These are phyloP conservation scores for Notothenia coriiceps DNA, from an alignment of 2,113 vertebrate genomes.

Conservation along the genomic window DNA sequence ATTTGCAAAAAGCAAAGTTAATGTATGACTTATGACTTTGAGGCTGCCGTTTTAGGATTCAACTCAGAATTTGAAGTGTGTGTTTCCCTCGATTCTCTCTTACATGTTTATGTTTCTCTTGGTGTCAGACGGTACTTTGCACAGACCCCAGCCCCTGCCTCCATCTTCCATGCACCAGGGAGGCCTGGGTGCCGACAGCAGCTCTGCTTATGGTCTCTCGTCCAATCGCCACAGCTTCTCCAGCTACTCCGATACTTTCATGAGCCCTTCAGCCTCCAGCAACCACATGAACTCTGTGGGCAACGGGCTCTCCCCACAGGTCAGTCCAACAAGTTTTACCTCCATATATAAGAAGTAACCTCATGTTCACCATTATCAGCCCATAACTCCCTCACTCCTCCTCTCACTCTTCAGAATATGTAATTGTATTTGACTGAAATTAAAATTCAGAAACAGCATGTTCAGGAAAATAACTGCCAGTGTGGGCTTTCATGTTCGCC, in stretches of 20 bases:
- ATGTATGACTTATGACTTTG: conserved; percentile 5
- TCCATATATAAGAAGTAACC: not conserved
- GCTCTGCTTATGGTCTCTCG: conserved; percentile 92
- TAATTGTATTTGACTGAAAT: conserved; percentile 77
- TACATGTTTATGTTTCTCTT: conserved; percentile 15
- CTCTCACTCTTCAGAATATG: conserved; percentile 47
- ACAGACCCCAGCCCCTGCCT: conserved; percentile 96
- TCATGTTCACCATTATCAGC: conserved; percentile 13
- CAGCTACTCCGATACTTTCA: conserved; percentile 98
- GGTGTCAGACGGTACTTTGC: conserved; percentile 91
- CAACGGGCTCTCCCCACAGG: conserved; percentile 98
- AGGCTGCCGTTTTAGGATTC: not conserved
- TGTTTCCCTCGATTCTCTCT: not conserved
- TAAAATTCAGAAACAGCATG: conserved; percentile 75
- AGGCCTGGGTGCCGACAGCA: conserved; percentile 88
- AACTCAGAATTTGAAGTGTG: not conserved
- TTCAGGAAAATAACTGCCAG: conserved; percentile 76
- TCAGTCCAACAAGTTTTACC: conserved; percentile 70
- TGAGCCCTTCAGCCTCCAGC: conserved; percentile 92
- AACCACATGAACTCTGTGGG: conserved; percentile 99
- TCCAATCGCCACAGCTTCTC: conserved; percentile 95
- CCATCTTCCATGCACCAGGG: conserved; percentile 99
- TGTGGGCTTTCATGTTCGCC: conserved; percentile 76
- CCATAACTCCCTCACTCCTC: conserved; percentile 16
- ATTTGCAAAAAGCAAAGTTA: conserved; percentile 16